A percentile compares a stretch with the other conserved stretches of the same genome.
These are phyloP conservation scores for Euschistus heros DNA, from an alignment of 1,140 invertebrate genomes.

Conservation along the genomic window DNA sequence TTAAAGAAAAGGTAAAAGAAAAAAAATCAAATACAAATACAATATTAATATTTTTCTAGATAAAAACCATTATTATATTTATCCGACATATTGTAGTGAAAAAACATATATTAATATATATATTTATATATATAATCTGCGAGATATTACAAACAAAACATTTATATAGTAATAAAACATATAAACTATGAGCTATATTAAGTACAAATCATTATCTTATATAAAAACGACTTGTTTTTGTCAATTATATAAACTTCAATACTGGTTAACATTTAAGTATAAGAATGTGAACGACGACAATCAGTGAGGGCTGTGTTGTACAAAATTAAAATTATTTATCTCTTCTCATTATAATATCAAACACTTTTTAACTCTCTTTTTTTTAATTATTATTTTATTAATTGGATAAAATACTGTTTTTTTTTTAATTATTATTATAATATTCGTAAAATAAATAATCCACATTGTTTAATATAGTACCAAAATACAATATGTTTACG, in stretches of 20 bases:
- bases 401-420: constrained; percentile 27
- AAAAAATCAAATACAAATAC: constrained; percentile 26
- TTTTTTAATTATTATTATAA: constrained; percentile 20
- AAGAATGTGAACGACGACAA: constrained; percentile 23
- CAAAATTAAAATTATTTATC: constrained; percentile 25
- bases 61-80: constrained; percentile 30
- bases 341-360: constrained; percentile 26
- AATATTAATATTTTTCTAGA: constrained; percentile 30
- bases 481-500: constrained; percentile 30
- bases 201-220: constrained; percentile 29
- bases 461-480: constrained; percentile 29
- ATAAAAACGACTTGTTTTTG: constrained; percentile 24
- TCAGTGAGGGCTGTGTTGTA: constrained; percentile 25
- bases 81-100: constrained; percentile 30
- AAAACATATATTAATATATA: constrained; percentile 31
- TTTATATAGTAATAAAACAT: constrained; percentile 30
- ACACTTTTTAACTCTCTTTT: constrained; percentile 21
- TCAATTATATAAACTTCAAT: constrained; percentile 24
- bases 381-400: constrained; percentile 14
- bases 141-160: constrained; percentile 30
- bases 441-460: constrained; percentile 28
- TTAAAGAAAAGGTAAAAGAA: no score
- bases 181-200: constrained; percentile 28
- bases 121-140: constrained; percentile 29
- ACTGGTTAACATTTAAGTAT: constrained; percentile 27